Conservation (phyloP, 2,113 vertebrate species). For the Leucoraja erinaceus region DNA sequence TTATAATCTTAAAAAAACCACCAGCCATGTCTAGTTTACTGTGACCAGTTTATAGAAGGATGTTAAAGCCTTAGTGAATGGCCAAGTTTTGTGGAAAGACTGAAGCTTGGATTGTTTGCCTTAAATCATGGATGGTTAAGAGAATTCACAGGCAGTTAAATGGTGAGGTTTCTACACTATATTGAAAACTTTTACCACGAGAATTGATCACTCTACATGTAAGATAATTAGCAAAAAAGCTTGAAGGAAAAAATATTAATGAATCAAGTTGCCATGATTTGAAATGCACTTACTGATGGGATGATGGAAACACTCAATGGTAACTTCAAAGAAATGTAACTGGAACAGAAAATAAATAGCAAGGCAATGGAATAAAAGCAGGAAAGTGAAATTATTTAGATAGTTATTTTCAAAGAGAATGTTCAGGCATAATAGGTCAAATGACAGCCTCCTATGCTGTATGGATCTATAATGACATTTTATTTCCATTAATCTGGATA, state of each 20-base stretch:
- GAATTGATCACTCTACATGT: background rate
- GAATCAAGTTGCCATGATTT: background rate
- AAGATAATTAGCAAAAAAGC: background rate
- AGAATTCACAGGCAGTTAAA: background rate
- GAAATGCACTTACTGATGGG: background rate
- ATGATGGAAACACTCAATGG: background rate
- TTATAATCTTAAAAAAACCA: background rate
- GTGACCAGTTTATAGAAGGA: background rate
- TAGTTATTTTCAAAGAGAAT: background rate
- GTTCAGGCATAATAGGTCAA: background rate
- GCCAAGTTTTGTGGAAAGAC: background rate
- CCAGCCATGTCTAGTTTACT: background rate
- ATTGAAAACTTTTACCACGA: background rate
- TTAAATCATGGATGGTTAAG: background rate
- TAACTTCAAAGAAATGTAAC: background rate
- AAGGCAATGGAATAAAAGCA: background rate
- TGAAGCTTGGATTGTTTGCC: background rate
- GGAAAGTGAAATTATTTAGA: background rate
- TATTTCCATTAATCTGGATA: background rate
- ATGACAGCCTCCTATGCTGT: background rate
- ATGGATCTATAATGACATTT: background rate
- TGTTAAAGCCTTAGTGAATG: background rate
- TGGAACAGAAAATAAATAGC: background rate
- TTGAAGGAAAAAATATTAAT: background rate
- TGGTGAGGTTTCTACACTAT: background rate